Base-by-base conservation (phyloP, 2,888 invertebrate genomes). In the Tenthredo amoena region DNA sequence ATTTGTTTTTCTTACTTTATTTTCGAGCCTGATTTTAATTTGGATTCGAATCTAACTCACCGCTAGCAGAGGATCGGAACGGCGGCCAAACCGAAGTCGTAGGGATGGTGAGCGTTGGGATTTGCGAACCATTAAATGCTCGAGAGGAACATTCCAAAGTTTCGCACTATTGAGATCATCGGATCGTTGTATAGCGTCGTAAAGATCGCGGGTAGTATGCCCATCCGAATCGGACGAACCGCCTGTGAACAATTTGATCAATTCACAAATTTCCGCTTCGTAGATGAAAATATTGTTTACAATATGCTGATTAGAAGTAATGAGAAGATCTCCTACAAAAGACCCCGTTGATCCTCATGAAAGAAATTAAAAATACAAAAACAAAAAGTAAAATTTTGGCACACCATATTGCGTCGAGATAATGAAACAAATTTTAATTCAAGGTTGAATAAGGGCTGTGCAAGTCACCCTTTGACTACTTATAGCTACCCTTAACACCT, bases 71-170 rank as follows among this genome's bases (percentile, higher is more conserved):
- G 88, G 88, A 68, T 89, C 90, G 18, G 92, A 92, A 86, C 92
- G 92, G 26, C 92, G 81, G 1, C 81, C 92, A 50, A 92, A 92
- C 83, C 92, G 91, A 37, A 92, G 87, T 79, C 92, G 91, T 18
- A 92, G 87, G 6, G 92, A 91, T 1, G 92, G 92, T 26, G 92
- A 92, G 76, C 92, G 89, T 72, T 92, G 91, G 72, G 90, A 91
- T 84, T 92, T 92, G 15, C 92, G 90, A 31, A 90, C 91, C 90
- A 92, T 92, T 40, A 91, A 87, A 83, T 92, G 92, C 47, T 92
- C 90, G 12, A 89, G 82, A 0, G 89, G 89, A 21, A 88, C 74
- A 40, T 81, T 81, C 81, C 81, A 81, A 50, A 81, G 50, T 81
- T 81, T 81, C 3, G 40, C 37, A 40, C 40, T 62, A 40, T 62